A percentile compares a stretch with the other conserved stretches of the same genome.
Evolutionary conservation across 2,888 invertebrate species (phyloP).

Genomic region (Heliconius charithonia): DNA sequence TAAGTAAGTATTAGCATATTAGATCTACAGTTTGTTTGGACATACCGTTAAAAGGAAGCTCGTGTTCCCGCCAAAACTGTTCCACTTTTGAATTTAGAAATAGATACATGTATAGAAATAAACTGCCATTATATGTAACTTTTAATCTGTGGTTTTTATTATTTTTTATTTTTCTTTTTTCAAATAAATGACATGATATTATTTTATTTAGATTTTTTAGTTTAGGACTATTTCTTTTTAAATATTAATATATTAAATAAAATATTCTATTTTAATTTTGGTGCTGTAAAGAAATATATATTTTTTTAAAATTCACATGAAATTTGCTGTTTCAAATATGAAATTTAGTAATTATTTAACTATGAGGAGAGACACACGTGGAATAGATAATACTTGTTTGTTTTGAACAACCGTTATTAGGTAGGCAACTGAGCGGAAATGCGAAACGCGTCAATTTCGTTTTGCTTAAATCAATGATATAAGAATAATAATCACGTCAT

Average conservation of each 20-base stretch:
- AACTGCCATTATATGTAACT: neutral
- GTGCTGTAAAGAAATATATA: neutral
- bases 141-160: slow-evolving; percentile 3
- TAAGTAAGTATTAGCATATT: slow-evolving; percentile 42
- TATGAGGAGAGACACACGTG: neutral
- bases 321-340: neutral
- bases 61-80: slow-evolving; percentile 32
- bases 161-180: neutral
- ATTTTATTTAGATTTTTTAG: neutral
- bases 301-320: neutral
- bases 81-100: slow-evolving; percentile 21
- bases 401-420: slow-evolving; percentile 19
- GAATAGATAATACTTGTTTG: slow-evolving; percentile 20
- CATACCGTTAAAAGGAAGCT: slow-evolving; percentile 42
- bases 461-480: neutral
- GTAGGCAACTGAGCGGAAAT: slow-evolving; percentile 3
- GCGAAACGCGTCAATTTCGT: slow-evolving; percentile 10
- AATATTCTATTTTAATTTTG: neutral
- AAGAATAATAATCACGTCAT: neutral
- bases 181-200: neutral
- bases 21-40: slow-evolving; percentile 34
- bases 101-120: neutral
- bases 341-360: neutral
- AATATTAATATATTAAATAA: too few species aligned
- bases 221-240: neutral